Conservation (phyloP, 2,888 invertebrate genomes). For the Nycteola revayana region DNA sequence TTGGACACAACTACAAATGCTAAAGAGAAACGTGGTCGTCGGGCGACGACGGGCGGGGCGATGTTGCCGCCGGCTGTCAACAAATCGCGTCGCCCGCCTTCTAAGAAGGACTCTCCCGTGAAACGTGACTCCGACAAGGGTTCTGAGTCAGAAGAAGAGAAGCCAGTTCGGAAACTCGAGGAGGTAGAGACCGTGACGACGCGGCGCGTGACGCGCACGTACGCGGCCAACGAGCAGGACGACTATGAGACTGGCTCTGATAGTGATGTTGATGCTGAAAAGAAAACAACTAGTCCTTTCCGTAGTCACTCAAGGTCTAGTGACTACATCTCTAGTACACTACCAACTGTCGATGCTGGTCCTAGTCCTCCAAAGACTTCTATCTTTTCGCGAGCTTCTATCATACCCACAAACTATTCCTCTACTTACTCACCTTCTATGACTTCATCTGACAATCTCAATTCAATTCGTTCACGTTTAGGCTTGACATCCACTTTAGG, state of each 20-base stretch:
- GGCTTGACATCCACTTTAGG: slow-evolving; percentile 72
- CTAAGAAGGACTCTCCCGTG: slow-evolving; percentile 64
- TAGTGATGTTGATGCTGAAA: slow-evolving; percentile 83
- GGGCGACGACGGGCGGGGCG: slow-evolving; percentile 66
- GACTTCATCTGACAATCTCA: slow-evolving; percentile 76
- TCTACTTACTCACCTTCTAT: slow-evolving; percentile 52
- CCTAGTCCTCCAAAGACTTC: slow-evolving; percentile 63
- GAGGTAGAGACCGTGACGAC: slow-evolving; percentile 78
- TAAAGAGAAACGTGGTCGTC: slow-evolving; percentile 71
- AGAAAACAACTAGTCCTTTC: slow-evolving; percentile 59
- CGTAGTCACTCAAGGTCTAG: slow-evolving; percentile 67
- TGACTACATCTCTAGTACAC: slow-evolving; percentile 68
- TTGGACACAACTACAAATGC: slow-evolving; percentile 66
- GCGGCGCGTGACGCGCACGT: slow-evolving; percentile 74
- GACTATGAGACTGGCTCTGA: slow-evolving; percentile 88
- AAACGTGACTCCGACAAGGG: slow-evolving; percentile 71
- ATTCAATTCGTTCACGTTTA: slow-evolving; percentile 82
- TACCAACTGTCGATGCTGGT: slow-evolving; percentile 53
- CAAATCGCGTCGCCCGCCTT: slow-evolving; percentile 59
- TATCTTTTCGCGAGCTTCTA: slow-evolving; percentile 65
- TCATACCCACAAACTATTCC: slow-evolving; percentile 48
- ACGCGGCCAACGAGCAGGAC: slow-evolving; percentile 71
- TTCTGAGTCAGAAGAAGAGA: slow-evolving; percentile 70
- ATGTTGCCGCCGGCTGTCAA: slow-evolving; percentile 73
- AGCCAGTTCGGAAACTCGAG: slow-evolving; percentile 64